Evolutionary conservation across 2,888 invertebrate genomes (phyloP), one percentile per base, ranked within the genome.

Genomic region (Tachystola acroxantha): DNA sequence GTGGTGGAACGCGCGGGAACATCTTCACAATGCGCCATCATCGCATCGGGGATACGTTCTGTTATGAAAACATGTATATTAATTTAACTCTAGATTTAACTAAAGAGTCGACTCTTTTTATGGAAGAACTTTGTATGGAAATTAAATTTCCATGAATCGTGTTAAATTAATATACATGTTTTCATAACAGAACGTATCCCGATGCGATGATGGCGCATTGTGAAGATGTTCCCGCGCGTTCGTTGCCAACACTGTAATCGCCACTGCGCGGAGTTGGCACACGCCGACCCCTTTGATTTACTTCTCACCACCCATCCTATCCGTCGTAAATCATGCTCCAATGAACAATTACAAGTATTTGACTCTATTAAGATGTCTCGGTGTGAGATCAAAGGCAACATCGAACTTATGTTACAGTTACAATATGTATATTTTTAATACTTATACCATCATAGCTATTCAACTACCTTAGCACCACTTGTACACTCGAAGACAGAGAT

Each of bases 221-320:
- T 67, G 64, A 66, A 77, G 76, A 77, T 65, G 74, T 73, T 70
- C 64, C 51, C 48, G 44, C 41, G 50, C 40, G 41, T 40, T 42
- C 55, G 57, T 63, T 81, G 84, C 80, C 84, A 84, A 78, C 73
- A 66, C 16, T 72, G 65, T 72, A 70, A 72, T 72, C 70, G 64
- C 48, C 52, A 49, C 42, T 48, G 53, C 61, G 53, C 48, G 52
- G 64, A 67, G 64, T 84, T 85, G 85, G 84, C 85, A 81, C 53
- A 62, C 64, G 64, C 60, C 62, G 42, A 42, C 49, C 57, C 55
- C 65, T 76, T 73, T 84, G 84, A 85, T 84, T 81, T 84, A 81
- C 73, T 74, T 73, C 78, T 78, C 79, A 77, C 65, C 77, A 76
- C 62, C 66, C 65, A 65, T 57, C 50, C 62, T 58, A 60, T 55